phyloP scores from a whole-genome alignment of 2,113 vertebrate species.

The Myotis brandtii region DNA sequence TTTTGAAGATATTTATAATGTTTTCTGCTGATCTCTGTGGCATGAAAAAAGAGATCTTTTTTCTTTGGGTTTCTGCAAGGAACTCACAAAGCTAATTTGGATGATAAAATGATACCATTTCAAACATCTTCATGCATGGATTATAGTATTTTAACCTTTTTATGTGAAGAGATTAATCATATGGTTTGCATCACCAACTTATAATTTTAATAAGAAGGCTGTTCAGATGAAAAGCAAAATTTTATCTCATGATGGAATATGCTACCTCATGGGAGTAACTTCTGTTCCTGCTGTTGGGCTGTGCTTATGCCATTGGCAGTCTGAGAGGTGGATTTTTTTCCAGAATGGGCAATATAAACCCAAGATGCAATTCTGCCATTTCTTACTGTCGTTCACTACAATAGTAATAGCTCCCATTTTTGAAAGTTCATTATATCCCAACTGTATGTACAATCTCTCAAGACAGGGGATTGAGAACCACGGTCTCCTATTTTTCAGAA shows the following conservation, averaged over 20 bases:
- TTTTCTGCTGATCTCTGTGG: conserved; percentile 69
- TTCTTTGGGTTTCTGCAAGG: conserved; percentile 56
- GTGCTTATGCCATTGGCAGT: not conserved
- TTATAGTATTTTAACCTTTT: conserved; percentile 65
- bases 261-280: not conserved
- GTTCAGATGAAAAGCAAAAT: conserved; percentile 57
- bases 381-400: not conserved
- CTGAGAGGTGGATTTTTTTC: not conserved
- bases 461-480: not conserved
- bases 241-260: not conserved
- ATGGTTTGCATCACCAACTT: conserved; percentile 54
- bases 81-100: conserved; percentile 69
- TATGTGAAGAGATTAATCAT: conserved; percentile 61
- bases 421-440: not conserved
- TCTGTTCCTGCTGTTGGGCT: not conserved
- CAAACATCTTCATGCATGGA: conserved; percentile 63
- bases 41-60: conserved; percentile 63
- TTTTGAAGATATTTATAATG: conserved; percentile 73
- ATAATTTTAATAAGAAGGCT: conserved; percentile 52
- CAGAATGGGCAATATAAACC: not conserved
- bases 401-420: not conserved
- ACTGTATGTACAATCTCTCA: not conserved
- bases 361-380: not conserved
- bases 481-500: not conserved
- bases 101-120: conserved; percentile 72